Percentiles rank a stretch among this genome's conserved stretches.
These are phyloP conservation scores for Phrynocephalus vlangalii DNA, from an alignment of 2,797 vertebrate species.

Conservation along the genomic window DNA sequence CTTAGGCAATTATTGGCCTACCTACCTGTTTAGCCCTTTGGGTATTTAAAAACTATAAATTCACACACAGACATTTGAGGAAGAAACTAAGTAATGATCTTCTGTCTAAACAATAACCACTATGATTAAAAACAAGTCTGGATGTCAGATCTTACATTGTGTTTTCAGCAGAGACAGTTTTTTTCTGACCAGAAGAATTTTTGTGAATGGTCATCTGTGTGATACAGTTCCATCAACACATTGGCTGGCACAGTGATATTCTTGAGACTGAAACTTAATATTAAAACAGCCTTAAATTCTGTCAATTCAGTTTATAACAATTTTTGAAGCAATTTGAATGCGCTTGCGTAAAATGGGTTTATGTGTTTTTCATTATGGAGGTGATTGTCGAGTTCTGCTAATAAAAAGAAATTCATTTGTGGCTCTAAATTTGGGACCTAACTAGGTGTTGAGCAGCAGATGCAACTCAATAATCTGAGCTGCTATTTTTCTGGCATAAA, in stretches of 20 bases:
- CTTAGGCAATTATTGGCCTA: neutral
- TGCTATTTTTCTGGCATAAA: neutral
- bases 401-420: neutral
- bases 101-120: neutral
- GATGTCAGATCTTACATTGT: neutral
- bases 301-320: neutral
- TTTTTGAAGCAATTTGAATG: neutral
- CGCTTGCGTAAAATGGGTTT: neutral
- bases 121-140: neutral
- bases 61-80: neutral
- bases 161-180: neutral
- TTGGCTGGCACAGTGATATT: conserved; percentile 3
- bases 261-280: conserved; percentile 27
- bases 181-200: neutral
- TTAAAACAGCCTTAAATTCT: neutral
- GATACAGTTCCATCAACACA: neutral
- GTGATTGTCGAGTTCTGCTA: neutral
- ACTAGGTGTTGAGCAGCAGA: neutral
- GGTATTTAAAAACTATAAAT: neutral
- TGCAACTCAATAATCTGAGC: neutral
- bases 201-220: neutral
- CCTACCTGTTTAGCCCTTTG: neutral
- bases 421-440: neutral
- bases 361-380: neutral
- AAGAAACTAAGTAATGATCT: neutral